Conservation (phyloP, 2,888 invertebrate genomes). For the Campopleginae sp. region DNA sequence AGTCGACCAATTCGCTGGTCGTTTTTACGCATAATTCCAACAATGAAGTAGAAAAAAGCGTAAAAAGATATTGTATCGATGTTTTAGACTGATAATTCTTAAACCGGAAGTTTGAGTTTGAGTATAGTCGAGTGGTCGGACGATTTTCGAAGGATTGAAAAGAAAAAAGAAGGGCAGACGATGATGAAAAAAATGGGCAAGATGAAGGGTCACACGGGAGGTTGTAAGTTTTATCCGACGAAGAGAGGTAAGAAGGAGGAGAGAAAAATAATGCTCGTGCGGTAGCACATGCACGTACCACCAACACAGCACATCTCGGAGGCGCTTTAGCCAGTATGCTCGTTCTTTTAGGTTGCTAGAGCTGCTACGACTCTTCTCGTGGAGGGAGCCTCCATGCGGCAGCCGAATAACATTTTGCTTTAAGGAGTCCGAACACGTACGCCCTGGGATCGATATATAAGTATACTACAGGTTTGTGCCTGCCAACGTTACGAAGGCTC, state of each 20-base stretch:
- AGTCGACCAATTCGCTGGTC: too few relatives aligned
- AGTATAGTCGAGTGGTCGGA: background rate
- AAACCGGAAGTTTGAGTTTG: background rate
- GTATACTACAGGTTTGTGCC: slow-evolving; percentile 49
- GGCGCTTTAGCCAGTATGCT: slow-evolving; percentile 45
- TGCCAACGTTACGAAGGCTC: slow-evolving; percentile 61
- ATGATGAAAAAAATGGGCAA: slow-evolving; percentile 34
- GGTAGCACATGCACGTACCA: slow-evolving; percentile 38
- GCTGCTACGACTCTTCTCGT: slow-evolving; percentile 50
- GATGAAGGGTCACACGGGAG: slow-evolving; percentile 30
- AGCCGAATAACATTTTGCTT: slow-evolving; percentile 71
- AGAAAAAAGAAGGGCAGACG: background rate
- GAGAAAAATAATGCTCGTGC: slow-evolving; percentile 61
- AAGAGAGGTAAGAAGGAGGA: slow-evolving; percentile 39
- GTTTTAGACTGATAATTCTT: background rate
- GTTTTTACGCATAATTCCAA: too few relatives aligned
- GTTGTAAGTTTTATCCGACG: slow-evolving; percentile 21
- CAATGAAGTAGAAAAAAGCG: background rate
- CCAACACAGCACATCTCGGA: slow-evolving; percentile 29
- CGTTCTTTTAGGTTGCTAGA: slow-evolving; percentile 47
- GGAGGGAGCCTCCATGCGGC: slow-evolving; percentile 61
- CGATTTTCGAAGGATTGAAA: slow-evolving; percentile 6
- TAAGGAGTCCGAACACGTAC: slow-evolving; percentile 72
- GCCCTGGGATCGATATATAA: slow-evolving; percentile 62
- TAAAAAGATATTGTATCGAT: background rate